Base-by-base conservation (phyloP, 2,797 vertebrate genomes). In the Melanotaenia parkinsoni region DNA sequence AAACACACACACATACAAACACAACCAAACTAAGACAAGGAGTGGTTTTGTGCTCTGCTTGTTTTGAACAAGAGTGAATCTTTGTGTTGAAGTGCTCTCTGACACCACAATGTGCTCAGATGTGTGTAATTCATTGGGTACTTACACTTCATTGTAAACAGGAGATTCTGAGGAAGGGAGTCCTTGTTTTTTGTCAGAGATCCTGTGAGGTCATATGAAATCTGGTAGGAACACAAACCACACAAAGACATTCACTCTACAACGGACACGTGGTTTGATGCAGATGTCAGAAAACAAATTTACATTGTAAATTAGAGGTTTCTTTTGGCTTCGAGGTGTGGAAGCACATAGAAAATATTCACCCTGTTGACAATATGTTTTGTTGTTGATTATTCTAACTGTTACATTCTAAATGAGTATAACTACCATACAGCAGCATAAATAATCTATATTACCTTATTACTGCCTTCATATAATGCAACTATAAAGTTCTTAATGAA, bases 61-160 rank as follows among this genome's bases (percentile, higher is more conserved):
- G 53, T 83, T 87, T 84, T 79, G 65, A 65, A 88, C 82, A 85
- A 82, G 75, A 83, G 76, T 68, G 67, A 66, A 75, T 87, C 84
- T 89, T 86, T 90, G 85, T 90, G 70, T 79, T 84, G 28, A 47
- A 76, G 76, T 63, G 59, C 57, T 74, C 79, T 75, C 78, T 79
- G 84, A 88, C 38, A 72, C 82, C 77, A 85, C 82, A 85, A 76
- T 85, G 80, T 78, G 83, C 79, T 86, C 60, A 70, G 63, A 81
- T 66, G 74, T 22, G 13, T 77, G 69, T 70, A 77, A 70, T 82
- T 83, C 67, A 83, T 62, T 72, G 74, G 83, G 64, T 73, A 85
- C 75, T 91, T 95, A 99, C 98, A 96, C 95, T 99, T 99, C 95
- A 99, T 96, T 58, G 96, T 94, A 92, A 97, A 95, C 60, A 97